Percentiles rank a stretch among this genome's conserved stretches.
Evolutionary conservation across 2,113 vertebrate species (phyloP).

Genomic region (Hippopotamus amphibius): DNA sequence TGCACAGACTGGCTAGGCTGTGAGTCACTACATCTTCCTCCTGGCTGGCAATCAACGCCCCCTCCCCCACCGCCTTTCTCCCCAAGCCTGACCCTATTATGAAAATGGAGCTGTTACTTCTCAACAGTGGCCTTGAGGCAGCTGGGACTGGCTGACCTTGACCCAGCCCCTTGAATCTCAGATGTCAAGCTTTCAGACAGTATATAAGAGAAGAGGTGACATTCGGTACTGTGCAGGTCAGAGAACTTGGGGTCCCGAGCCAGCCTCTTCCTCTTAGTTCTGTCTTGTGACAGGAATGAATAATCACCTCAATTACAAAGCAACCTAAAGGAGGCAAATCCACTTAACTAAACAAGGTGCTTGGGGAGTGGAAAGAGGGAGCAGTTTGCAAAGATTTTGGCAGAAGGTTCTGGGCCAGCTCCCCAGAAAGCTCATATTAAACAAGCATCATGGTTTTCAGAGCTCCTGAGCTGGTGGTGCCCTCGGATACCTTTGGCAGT

Average conservation of each 20-base stretch:
- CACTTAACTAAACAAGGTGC: constrained; percentile 77
- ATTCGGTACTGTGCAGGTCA: background rate
- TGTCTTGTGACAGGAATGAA: constrained; percentile 67
- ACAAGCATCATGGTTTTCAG: constrained; percentile 59
- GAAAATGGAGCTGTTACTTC: background rate
- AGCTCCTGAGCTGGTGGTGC: background rate
- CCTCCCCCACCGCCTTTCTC: background rate
- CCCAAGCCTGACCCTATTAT: background rate
- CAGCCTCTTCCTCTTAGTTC: constrained; percentile 50
- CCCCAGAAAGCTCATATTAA: constrained; percentile 68
- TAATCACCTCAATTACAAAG: constrained; percentile 78
- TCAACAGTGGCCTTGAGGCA: background rate
- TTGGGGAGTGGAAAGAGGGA: constrained; percentile 49
- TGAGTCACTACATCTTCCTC: background rate
- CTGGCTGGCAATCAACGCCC: background rate
- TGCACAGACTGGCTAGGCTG: no score
- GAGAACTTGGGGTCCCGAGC: background rate
- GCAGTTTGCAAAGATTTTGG: constrained; percentile 60
- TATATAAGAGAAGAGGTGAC: background rate
- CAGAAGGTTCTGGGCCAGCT: constrained; percentile 65
- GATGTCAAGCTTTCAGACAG: background rate
- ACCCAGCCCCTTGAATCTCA: background rate
- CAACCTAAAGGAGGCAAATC: constrained; percentile 70
- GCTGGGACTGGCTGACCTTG: background rate
- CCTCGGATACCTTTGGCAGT: constrained; percentile 38